Percentiles rank a stretch among this genome's conserved stretches.
These are phyloP conservation scores for Sebastes hubbsi DNA, from an alignment of 2,797 vertebrate species.

Conservation along the genomic window DNA sequence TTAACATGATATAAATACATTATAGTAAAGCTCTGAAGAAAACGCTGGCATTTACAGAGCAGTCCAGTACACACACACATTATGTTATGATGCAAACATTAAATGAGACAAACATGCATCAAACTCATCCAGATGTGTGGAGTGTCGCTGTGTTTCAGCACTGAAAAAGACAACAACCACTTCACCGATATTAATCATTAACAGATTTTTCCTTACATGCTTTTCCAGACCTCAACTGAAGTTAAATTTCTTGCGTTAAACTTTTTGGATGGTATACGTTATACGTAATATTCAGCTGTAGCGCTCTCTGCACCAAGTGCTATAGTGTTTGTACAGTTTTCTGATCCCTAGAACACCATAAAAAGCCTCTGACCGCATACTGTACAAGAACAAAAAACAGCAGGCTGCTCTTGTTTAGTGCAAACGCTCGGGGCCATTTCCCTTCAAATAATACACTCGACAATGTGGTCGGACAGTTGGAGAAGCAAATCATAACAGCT, in stretches of 20 bases:
- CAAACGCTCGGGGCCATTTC: background rate
- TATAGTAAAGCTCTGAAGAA: constrained; percentile 18
- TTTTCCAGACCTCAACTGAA: background rate
- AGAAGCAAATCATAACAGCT: background rate
- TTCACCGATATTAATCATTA: background rate
- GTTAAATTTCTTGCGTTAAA: background rate
- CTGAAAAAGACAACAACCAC: background rate
- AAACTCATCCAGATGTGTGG: background rate
- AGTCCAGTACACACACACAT: background rate
- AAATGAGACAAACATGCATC: constrained; percentile 8
- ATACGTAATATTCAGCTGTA: background rate
- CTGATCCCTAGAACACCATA: background rate
- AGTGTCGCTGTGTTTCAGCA: background rate
- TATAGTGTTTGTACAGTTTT: too few relatives aligned
- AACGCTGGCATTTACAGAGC: background rate
- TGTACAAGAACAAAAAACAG: background rate
- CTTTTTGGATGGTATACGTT: background rate
- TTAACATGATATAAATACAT: constrained; percentile 34
- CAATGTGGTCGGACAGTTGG: background rate
- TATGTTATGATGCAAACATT: background rate
- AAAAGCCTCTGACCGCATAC: background rate
- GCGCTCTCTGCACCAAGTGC: background rate
- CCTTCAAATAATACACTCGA: background rate
- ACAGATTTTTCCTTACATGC: background rate
- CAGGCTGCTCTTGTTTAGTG: background rate